Percentiles rank a stretch among this genome's conserved stretches.
phyloP scores from a whole-genome alignment of 64 coral and sea anemone genomes.

The Pocillopora verrucosa region DNA sequence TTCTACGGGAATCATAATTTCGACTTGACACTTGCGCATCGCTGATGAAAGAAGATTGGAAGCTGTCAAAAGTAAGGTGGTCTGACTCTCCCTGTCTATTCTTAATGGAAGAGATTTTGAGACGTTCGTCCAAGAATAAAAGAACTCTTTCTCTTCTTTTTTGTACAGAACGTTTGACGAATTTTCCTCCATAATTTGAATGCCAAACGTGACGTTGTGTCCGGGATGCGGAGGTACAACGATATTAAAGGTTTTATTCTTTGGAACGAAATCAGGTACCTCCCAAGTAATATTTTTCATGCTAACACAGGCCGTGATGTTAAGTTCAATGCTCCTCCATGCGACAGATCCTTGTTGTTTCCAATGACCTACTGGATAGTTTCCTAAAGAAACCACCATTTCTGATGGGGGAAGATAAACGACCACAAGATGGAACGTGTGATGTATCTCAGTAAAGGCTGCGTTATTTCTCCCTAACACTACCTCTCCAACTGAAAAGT shows the following conservation, averaged over 20 bases:
- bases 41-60: conserved; percentile 35
- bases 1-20: conserved; percentile 6
- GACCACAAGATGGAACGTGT: not conserved
- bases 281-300: conserved; percentile 67
- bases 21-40: conserved; percentile 3
- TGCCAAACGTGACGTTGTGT: conserved; percentile 54
- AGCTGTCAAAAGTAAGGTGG: conserved; percentile 28
- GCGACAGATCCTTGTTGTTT: not conserved
- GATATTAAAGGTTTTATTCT: conserved; percentile 18
- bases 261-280: not conserved
- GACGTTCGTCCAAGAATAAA: not conserved
- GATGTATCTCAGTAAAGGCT: not conserved
- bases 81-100: not conserved
- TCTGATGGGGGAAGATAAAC: not conserved
- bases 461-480: not conserved
- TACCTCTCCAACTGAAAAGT: not conserved
- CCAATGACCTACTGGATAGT: conserved; percentile 40
- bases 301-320: conserved; percentile 8
- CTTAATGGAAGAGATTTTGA: conserved; percentile 13
- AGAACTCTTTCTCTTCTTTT: not conserved
- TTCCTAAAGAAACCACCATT: conserved; percentile 4
- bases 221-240: conserved; percentile 37
- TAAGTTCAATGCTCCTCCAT: not conserved
- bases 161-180: not conserved
- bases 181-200: conserved; percentile 1